A percentile compares a stretch with the other conserved stretches of the same genome.
These are phyloP conservation scores for Agrochola macilenta DNA, from an alignment of 2,888 invertebrate species.

Conservation along the genomic window DNA sequence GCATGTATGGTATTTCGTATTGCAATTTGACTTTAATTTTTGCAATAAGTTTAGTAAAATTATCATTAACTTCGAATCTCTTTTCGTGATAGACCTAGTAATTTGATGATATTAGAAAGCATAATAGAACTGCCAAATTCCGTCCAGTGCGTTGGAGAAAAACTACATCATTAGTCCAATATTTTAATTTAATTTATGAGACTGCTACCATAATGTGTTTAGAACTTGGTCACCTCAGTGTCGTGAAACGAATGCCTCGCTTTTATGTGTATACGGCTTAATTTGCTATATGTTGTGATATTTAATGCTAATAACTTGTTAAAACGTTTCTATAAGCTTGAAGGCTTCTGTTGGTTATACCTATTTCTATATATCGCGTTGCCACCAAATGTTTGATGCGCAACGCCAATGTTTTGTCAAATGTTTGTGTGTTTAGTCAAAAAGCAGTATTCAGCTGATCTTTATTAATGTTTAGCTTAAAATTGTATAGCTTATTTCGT, in stretches of 20 bases:
- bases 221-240: conserved; percentile 28
- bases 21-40: neutral
- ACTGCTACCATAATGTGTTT: conserved; percentile 25
- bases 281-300: conserved; percentile 87
- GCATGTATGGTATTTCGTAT: neutral
- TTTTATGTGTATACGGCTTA: conserved; percentile 82
- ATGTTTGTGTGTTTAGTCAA: conserved; percentile 71
- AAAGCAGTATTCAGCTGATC: conserved; percentile 69
- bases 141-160: conserved; percentile 56
- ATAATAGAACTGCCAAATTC: conserved; percentile 48
- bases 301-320: conserved; percentile 76
- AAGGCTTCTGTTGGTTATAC: conserved; percentile 83
- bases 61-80: neutral
- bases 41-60: neutral
- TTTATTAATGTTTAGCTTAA: conserved; percentile 67
- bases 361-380: conserved; percentile 73
- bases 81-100: neutral
- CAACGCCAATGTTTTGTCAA: conserved; percentile 65
- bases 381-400: conserved; percentile 67
- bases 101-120: conserved; percentile 2
- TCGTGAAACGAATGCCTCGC: conserved; percentile 59
- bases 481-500: conserved; percentile 64
- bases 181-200: conserved; percentile 32
- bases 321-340: conserved; percentile 74
- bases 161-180: conserved; percentile 4